A percentile compares a stretch with the other conserved stretches of the same genome.
phyloP scores from a whole-genome alignment of 2,797 vertebrate genomes.

The Lycodopsis pacificus region DNA sequence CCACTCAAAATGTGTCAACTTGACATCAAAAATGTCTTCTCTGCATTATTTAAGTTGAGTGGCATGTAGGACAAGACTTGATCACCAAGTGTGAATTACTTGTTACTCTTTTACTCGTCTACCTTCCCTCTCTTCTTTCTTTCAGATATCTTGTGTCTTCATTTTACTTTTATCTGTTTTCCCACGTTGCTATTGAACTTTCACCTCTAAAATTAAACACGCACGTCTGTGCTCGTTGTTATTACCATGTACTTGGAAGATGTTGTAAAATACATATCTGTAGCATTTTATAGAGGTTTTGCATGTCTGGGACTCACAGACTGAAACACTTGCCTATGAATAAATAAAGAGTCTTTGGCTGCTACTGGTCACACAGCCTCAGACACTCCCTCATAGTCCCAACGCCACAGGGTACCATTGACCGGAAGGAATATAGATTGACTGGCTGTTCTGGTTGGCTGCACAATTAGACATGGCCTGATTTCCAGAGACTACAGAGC shows the following conservation, averaged over 20 bases:
- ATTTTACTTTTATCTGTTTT: constrained; percentile 1
- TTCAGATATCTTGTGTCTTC: not conserved
- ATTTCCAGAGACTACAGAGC: constrained; percentile 56
- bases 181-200: not conserved
- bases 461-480: constrained; percentile 69
- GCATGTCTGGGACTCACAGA: not conserved
- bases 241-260: not conserved
- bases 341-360: constrained; percentile 47
- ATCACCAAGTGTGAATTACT: not conserved
- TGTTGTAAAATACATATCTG: not conserved
- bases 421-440: constrained; percentile 77
- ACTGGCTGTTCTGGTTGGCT: constrained; percentile 70
- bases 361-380: constrained; percentile 8
- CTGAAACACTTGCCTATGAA: constrained; percentile 44
- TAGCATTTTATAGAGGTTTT: not conserved
- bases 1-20: not conserved
- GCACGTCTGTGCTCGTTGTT: not conserved
- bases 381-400: not conserved
- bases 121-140: not conserved
- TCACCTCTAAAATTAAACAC: constrained; percentile 1
- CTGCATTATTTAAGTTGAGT: not conserved
- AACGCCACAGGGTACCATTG: constrained; percentile 49
- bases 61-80: not conserved
- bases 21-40: not conserved
- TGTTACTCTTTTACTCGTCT: constrained; percentile 1